A percentile compares a stretch with the other conserved stretches of the same genome.
These are phyloP conservation scores for Prionailurus bengalensis DNA, from an alignment of 2,113 vertebrate species.

Conservation along the genomic window DNA sequence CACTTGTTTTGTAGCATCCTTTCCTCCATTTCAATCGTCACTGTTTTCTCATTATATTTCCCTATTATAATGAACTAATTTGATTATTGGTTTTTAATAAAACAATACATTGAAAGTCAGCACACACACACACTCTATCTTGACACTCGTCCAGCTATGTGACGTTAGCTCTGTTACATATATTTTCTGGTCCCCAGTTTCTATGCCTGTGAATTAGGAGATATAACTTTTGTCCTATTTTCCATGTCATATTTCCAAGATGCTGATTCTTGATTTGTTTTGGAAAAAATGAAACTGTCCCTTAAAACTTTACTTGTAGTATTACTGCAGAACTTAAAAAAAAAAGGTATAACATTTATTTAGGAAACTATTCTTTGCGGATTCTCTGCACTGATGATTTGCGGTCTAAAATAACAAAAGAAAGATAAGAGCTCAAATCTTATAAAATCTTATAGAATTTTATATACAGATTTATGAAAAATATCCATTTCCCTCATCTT, in stretches of 20 bases:
- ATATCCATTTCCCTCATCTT: slow-evolving; percentile 4
- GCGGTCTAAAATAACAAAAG: not conserved
- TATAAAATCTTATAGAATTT: slow-evolving; percentile 21
- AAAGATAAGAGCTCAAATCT: slow-evolving; percentile 15
- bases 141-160: not conserved
- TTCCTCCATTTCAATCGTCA: not conserved
- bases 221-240: not conserved
- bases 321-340: not conserved
- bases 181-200: not conserved
- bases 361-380: not conserved
- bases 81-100: slow-evolving; percentile 5
- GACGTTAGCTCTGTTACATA: not conserved
- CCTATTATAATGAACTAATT: not conserved
- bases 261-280: slow-evolving; percentile 1
- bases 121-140: not conserved
- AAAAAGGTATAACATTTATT: not conserved
- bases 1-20: not conserved
- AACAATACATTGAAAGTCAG: not conserved
- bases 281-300: slow-evolving; percentile 4
- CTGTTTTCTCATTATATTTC: slow-evolving; percentile 7
- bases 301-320: not conserved
- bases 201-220: not conserved
- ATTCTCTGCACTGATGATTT: not conserved
- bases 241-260: not conserved
- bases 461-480: not conserved